Evolutionary conservation across 2,113 vertebrate species (phyloP).

Genomic region (Paratilapia polleni): DNA sequence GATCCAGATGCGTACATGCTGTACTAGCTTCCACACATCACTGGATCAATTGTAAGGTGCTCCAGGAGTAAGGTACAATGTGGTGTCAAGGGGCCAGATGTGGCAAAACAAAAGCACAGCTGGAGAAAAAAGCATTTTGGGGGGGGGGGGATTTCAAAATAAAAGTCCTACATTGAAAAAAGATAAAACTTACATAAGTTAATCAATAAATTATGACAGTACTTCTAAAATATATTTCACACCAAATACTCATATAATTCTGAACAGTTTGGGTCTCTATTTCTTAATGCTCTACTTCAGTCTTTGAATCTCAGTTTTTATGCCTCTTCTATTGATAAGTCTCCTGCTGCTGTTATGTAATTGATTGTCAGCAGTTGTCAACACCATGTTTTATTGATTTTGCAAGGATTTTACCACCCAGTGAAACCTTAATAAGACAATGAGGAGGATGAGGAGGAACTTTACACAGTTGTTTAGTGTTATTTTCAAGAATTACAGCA

Average conservation of each 20-base stretch:
- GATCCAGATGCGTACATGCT: neutral
- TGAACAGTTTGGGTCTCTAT: neutral
- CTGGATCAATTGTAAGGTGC: accelerated
- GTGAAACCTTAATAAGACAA: neutral
- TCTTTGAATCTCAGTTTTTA: neutral
- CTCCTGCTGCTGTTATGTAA: neutral
- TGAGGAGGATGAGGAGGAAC: neutral
- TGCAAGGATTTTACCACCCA: neutral
- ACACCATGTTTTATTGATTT: conserved; percentile 18
- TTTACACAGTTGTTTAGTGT: neutral
- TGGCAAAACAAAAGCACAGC: neutral
- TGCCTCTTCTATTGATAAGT: neutral
- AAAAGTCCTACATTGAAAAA: neutral
- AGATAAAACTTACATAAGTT: neutral
- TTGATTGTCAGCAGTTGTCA: neutral
- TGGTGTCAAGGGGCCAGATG: neutral
- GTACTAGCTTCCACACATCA: neutral
- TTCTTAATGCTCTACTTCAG: neutral
- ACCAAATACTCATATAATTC: neutral
- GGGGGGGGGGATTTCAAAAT: neutral
- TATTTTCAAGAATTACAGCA: neutral
- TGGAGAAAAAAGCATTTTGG: neutral
- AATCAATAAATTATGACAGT: neutral
- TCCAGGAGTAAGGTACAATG: neutral
- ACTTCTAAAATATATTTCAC: neutral